Evolutionary conservation across 1,140 invertebrate species (phyloP).

Genomic region (Zeugodacus cucurbitae): DNA sequence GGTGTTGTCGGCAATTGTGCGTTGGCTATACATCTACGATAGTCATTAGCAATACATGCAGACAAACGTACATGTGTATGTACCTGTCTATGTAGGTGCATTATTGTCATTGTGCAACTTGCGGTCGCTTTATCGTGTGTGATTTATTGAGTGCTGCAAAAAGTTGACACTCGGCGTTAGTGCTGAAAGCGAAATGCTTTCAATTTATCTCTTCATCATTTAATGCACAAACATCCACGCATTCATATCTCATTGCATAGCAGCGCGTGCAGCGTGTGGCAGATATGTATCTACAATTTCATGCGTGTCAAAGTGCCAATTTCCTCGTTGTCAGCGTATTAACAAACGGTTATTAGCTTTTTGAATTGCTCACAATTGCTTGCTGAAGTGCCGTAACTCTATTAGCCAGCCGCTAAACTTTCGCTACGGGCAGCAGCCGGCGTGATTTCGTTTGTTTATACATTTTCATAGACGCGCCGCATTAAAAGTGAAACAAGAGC

Average conservation of each 20-base stretch:
- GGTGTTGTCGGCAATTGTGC: neutral
- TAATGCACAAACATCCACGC: neutral
- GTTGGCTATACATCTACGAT: neutral
- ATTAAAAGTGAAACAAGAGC: neutral
- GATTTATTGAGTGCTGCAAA: neutral
- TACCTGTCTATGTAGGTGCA: neutral
- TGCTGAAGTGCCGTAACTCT: neutral
- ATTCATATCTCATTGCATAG: neutral
- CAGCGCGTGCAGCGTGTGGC: neutral
- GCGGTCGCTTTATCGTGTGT: neutral
- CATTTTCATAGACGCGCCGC: neutral
- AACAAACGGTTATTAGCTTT: neutral
- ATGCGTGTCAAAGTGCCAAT: neutral
- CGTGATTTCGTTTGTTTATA: neutral
- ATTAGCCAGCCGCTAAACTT: neutral
- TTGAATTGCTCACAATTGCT: neutral
- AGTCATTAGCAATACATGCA: too few species aligned
- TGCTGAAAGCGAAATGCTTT: neutral
- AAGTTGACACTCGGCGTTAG: neutral
- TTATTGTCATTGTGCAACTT: neutral
- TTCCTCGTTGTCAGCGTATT: neutral
- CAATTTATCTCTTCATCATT: neutral
- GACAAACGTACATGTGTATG: too few species aligned
- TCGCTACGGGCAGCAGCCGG: neutral
- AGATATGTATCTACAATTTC: neutral